These are phyloP conservation scores for Drosophila nannoptera DNA, from an alignment of 1,140 invertebrate genomes.

Conservation along the genomic window DNA sequence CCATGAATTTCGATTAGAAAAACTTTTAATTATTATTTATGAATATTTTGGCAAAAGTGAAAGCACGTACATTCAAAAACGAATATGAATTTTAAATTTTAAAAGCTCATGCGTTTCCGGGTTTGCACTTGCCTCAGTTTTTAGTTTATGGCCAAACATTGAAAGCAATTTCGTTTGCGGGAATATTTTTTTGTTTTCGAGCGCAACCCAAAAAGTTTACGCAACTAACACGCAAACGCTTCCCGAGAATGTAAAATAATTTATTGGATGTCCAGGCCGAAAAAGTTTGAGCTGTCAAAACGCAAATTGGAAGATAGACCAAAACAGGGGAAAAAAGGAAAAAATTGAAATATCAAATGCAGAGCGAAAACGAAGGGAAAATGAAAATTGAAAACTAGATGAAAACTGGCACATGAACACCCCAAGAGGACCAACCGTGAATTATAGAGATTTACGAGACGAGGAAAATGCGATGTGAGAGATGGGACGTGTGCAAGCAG, in stretches of 20 bases:
- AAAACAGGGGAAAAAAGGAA: not conserved
- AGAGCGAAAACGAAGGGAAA: not conserved
- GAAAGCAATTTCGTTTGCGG: not conserved
- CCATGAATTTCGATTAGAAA: not conserved
- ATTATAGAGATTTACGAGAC: conserved; percentile 31
- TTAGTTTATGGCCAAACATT: not conserved
- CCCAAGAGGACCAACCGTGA: conserved; percentile 8
- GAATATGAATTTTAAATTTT: conserved; percentile 7
- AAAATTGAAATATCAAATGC: conserved; percentile 9
- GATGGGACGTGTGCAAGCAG: not conserved
- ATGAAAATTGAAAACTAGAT: conserved; percentile 25
- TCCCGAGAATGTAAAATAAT: conserved; percentile 12
- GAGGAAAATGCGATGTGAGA: not conserved
- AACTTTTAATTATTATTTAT: not conserved
- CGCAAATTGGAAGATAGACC: conserved; percentile 13
- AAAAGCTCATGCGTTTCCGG: not conserved
- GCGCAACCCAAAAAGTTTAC: conserved; percentile 2
- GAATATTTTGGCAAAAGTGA: not conserved
- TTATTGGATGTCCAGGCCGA: conserved; percentile 4
- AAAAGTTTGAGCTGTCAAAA: conserved; percentile 24
- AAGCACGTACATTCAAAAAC: not conserved
- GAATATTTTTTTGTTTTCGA: not conserved
- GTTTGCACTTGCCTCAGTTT: not conserved
- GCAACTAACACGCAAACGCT: conserved; percentile 9
- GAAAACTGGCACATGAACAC: conserved; percentile 18